Evolutionary conservation across 2,113 vertebrate genomes (phyloP), one percentile per base, ranked within the genome.

Genomic region (Peucedramus taeniatus): DNA sequence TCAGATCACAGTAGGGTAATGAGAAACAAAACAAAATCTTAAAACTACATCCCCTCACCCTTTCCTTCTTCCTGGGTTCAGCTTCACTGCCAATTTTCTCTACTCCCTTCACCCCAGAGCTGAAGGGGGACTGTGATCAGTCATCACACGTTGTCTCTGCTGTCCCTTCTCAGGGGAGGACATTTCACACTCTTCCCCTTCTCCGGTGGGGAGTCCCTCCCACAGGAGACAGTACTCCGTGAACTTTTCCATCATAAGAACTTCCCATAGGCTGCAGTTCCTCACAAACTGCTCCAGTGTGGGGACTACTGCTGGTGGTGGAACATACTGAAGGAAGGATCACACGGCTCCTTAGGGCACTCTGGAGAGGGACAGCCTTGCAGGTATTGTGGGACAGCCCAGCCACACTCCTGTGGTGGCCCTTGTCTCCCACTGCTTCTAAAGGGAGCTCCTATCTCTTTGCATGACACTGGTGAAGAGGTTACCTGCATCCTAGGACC

Each of bases 341-440:
- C 13, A 66, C 15, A 53, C 31, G 37, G 56, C 10, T 91, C 19
- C 31, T 70, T 57, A 49, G 45, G 16, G 7, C 42, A 57, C 28
- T 19, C 13, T 59, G 35, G 35, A 72, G 39, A 71, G 3, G 44
- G 0, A 10, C 51, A 75, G 31, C 13, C 13, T 57, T 61, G 37
- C n/a, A 49, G 13, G 11, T 44, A 13, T 7, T 28, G 6, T 14
- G 37, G 11, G 8, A 45, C 3, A 18, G 21, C 9, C 35, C 51
- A 57, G 18, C 11, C 54, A 74, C 13, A 11, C 54, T 28, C 23
- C 28, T 0, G 0, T 53, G 24, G 16, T 2, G 5, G 11, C 6
- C 27, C 18, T 84, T 3, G 1, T 60, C 54, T 87, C 57, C 44
- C 18, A 35, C 40, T 49, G n/a, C 45, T 35, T 19, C 9, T 39